Conservation (phyloP, 2,113 vertebrate species). For the Pantherophis guttatus region DNA sequence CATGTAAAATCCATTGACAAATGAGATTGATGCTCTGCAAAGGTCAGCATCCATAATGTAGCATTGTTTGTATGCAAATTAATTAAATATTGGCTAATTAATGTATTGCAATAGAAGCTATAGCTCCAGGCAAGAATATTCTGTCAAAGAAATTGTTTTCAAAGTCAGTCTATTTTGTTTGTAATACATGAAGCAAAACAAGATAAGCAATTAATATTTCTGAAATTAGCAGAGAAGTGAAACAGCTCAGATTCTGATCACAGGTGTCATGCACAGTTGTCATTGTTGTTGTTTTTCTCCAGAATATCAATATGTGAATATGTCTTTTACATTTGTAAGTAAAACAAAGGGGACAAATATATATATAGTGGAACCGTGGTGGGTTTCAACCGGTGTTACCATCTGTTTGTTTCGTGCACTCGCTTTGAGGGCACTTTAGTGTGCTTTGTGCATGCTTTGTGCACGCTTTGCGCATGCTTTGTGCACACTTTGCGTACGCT, state of each 20-base stretch:
- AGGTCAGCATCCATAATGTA: slow-evolving; percentile 33
- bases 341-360: background rate
- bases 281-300: background rate
- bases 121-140: slow-evolving; percentile 8
- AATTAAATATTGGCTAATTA: slow-evolving; percentile 40
- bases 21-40: slow-evolving; percentile 14
- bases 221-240: slow-evolving; percentile 7
- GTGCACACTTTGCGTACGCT: no score
- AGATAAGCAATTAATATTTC: slow-evolving; percentile 30
- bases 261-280: background rate
- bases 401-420: no score
- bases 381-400: no score
- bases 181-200: slow-evolving; percentile 12
- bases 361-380: background rate
- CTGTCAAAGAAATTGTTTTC: slow-evolving; percentile 33
- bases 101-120: slow-evolving; percentile 4
- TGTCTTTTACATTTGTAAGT: background rate
- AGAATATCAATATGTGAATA: background rate
- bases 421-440: no score
- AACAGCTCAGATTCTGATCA: slow-evolving; percentile 20
- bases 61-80: slow-evolving; percentile 36
- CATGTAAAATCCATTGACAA: slow-evolving; percentile 2
- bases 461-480: no score
- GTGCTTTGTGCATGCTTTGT: no score
- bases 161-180: slow-evolving; percentile 19